These are phyloP conservation scores for Himalopsyche kuldschensis DNA, from an alignment of 2,888 invertebrate genomes.

Conservation along the genomic window DNA sequence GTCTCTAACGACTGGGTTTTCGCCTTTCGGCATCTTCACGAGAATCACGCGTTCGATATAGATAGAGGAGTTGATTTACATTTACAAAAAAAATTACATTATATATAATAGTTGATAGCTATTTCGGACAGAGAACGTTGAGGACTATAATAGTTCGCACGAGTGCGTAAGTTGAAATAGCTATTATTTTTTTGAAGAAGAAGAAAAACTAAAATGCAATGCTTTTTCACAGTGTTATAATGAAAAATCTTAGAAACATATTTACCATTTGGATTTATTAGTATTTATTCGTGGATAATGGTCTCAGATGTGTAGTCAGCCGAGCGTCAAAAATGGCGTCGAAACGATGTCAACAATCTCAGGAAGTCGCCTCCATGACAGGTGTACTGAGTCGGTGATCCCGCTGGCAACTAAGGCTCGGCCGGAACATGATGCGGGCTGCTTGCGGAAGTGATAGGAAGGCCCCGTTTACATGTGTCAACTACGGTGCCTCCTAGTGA, in stretches of 20 bases:
- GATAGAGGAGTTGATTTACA: too few species aligned
- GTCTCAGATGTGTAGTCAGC: neutral
- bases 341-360: conserved; percentile 1
- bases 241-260: neutral
- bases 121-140: too few species aligned
- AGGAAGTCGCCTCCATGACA: neutral
- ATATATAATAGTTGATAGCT: too few species aligned
- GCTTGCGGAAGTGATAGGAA: conserved; percentile 11
- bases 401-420: conserved; percentile 7
- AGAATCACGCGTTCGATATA: too few species aligned
- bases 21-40: too few species aligned
- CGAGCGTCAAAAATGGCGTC: neutral
- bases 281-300: neutral
- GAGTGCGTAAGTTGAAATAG: too few species aligned
- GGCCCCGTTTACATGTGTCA: neutral
- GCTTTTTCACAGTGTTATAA: too few species aligned
- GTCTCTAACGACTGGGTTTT: too few species aligned
- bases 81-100: too few species aligned
- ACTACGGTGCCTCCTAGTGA: neutral
- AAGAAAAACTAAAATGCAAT: too few species aligned
- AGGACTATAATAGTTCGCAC: too few species aligned
- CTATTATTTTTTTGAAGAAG: too few species aligned
- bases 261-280: neutral
- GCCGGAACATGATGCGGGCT: conserved; percentile 19
- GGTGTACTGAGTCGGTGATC: neutral